Evolutionary conservation across 2,113 vertebrate genomes (phyloP), one percentile per base, ranked within the genome.

Genomic region (Ariopsis seemanni): DNA sequence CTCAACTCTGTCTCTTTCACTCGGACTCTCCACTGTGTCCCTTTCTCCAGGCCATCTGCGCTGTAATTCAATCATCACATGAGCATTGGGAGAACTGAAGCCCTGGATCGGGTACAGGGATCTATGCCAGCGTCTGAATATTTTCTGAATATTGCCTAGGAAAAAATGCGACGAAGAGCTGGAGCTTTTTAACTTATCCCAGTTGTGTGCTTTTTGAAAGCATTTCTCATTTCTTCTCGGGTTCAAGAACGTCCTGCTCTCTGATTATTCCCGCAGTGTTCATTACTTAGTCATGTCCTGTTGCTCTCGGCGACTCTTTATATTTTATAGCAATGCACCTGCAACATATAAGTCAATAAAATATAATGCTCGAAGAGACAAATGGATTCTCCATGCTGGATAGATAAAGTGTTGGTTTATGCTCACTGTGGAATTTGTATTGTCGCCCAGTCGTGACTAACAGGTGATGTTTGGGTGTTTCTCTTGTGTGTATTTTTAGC

Each of bases 51-150:
- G 63, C 87, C 89, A 83, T 84, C 83, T 87, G 82, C 69, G 58
- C 83, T 86, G 90, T 94, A 95, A 95, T 94, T 93, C 91, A 93
- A 93, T 95, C 93, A 90, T 88, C 89, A 92, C 65, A 88, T 91
- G 90, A 62, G 89, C 90, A 88, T 85, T 82, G 87, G 89, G 80
- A 92, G 90, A 84, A 89, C 94, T 93, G 91, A 90, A 91, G 91
- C 88, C 92, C 92, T 91, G 93, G 91, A 91, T 89, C 83, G 90
- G 90, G 89, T 85, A 80, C 86, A 90, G 91, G 60, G 48, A 92
- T 78, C 72, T 81, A 63, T 82, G 83, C 88, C 89, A 89, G 86
- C 81, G 88, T 85, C 90, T 82, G 86, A 85, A 89, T 89, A 89
- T 90, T 82, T 88, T 82, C 89, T 85, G 86, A 85, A 89, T 90